These are phyloP conservation scores for Aldrovandia affinis DNA, from an alignment of 2,797 vertebrate species.

Conservation along the genomic window DNA sequence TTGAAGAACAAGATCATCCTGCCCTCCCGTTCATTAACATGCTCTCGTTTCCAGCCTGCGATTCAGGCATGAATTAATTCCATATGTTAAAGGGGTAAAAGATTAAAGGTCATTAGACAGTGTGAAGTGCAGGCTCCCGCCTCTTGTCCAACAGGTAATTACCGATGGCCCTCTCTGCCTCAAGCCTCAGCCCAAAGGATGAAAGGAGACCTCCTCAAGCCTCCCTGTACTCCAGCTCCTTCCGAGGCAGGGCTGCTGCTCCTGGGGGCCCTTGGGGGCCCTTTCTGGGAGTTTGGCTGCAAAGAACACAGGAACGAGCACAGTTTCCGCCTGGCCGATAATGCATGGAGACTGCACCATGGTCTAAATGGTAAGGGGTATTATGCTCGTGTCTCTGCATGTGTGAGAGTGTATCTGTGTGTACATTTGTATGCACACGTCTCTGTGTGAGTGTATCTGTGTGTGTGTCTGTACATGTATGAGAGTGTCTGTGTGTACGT, in stretches of 20 bases:
- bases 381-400: neutral
- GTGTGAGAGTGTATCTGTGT: neutral
- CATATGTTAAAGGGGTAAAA: conserved; percentile 6
- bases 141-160: neutral
- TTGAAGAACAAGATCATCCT: neutral
- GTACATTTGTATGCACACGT: too few species aligned
- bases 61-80: neutral
- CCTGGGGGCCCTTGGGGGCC: neutral
- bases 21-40: neutral
- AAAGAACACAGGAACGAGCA: neutral
- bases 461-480: neutral
- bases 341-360: neutral
- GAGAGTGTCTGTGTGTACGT: neutral
- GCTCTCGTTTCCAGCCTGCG: neutral
- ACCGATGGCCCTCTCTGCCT: neutral
- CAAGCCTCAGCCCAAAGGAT: neutral
- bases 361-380: neutral
- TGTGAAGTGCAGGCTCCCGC: neutral
- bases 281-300: neutral
- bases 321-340: neutral
- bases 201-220: neutral
- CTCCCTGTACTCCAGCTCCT: neutral
- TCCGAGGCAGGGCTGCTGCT: neutral
- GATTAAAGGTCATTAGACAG: neutral
- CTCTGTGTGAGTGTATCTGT: too few species aligned